Conservation (phyloP, 2,113 vertebrate species). For the Siniperca knerii region DNA sequence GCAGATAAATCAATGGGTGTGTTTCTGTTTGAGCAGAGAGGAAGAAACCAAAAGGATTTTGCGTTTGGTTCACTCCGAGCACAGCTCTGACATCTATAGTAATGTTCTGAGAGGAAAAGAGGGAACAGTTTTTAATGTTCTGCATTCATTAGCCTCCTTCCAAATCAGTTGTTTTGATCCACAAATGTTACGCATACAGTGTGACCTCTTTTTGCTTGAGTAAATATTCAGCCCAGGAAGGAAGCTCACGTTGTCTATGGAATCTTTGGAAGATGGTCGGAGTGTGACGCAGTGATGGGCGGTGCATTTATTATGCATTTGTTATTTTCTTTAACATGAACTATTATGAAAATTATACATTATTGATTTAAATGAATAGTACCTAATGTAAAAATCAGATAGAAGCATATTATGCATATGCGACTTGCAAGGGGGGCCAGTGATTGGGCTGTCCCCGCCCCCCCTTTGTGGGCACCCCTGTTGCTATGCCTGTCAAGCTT, state of each 20-base stretch:
- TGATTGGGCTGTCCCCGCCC: no score
- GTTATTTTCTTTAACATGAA: no score
- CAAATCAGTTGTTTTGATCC: constrained; percentile 61
- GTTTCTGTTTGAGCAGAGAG: constrained; percentile 24
- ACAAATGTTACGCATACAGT: constrained; percentile 40
- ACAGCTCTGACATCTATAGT: constrained; percentile 27
- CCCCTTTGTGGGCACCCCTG: no score
- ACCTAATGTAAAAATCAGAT: no score
- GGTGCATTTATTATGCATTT: no score
- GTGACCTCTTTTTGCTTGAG: constrained; percentile 63
- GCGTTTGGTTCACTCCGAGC: constrained; percentile 22
- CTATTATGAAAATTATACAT: no score
- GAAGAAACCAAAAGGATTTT: constrained; percentile 30
- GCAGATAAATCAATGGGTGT: constrained; percentile 31
- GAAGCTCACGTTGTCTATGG: constrained; percentile 15
- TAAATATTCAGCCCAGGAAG: constrained; percentile 37
- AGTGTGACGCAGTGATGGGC: no score
- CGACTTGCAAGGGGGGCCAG: no score
- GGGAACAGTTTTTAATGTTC: constrained; percentile 20
- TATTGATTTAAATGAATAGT: no score
- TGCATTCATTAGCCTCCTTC: constrained; percentile 71
- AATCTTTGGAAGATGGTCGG: not conserved
- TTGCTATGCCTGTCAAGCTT: not conserved
- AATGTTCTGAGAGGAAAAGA: constrained; percentile 22
- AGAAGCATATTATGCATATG: no score